Evolutionary conservation across 2,888 invertebrate species (phyloP), one percentile per base, ranked within the genome.

Genomic region (Temnothorax ravouxi): DNA sequence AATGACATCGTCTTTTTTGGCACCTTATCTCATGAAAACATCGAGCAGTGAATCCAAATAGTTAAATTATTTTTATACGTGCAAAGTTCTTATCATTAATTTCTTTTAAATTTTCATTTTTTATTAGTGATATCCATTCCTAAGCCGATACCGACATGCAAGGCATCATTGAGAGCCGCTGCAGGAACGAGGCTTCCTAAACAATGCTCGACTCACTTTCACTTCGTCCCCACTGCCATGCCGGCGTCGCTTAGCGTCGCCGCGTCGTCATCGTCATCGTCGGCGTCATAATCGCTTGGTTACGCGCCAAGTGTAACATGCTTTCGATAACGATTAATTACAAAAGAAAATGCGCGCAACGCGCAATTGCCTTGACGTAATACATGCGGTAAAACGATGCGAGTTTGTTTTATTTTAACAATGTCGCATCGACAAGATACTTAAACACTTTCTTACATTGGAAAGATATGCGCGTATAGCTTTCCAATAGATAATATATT

Each of bases 151-250:
- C 2, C 11, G 18, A 44, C 3, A 50, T 13, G 25, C 61, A 21
- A 52, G 44, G 64, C 47, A 50, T 69, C 64, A 81, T 83, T 94
- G 94, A 94, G 94, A 93, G 91, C 91, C 94, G 92, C 94, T 94
- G 94, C 67, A 77, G 80, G 86, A 76, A 79, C 91, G 94, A 93
- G 93, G 93, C 94, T 94, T 94, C 94, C 94, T 94, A 94, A 94
- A 94, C 94, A 94, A 94, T 94, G 91, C 94, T 91, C 92, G 93
- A 92, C 93, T 94, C 93, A 94, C 94, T 94, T 94, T 94, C 94
- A 94, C 94, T 94, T 94, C 88, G 90, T 92, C 93, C n/a, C 93
- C 93, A 91, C 93, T 83, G 87, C 66, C 34, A 52, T 62, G 44
- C 81, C 52, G 61, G 62, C 86, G 64, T 77, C 82, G 84, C 72